Evolutionary conservation across 2,113 vertebrate species (phyloP).

Genomic region (Emydura subglobosa): DNA sequence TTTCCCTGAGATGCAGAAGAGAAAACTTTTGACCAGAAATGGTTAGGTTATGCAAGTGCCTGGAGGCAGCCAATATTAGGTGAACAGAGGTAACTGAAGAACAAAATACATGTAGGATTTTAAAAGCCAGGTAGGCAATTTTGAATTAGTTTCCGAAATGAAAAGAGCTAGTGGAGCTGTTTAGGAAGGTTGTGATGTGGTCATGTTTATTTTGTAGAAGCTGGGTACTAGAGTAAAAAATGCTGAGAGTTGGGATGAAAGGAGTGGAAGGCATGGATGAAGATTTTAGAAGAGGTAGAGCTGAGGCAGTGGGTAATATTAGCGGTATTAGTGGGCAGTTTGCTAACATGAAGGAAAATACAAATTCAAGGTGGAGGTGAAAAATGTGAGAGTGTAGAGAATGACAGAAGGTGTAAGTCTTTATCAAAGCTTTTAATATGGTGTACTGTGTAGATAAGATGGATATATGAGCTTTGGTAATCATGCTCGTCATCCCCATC

Average conservation of each 20-base stretch:
- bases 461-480: not conserved
- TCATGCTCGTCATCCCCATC: not conserved
- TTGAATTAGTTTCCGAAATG: not conserved
- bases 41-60: not conserved
- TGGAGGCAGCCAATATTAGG: not conserved
- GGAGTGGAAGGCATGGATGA: not conserved
- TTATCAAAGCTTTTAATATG: not conserved
- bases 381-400: not conserved
- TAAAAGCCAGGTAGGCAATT: not conserved
- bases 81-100: not conserved
- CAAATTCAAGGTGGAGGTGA: not conserved
- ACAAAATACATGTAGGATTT: not conserved
- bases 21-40: not conserved
- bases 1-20: not conserved
- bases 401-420: not conserved
- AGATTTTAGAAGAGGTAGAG: not conserved
- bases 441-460: not conserved
- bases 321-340: not conserved
- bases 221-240: fast-evolving
- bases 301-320: fast-evolving
- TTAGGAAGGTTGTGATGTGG: not conserved
- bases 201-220: not conserved
- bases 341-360: fast-evolving
- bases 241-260: fast-evolving
- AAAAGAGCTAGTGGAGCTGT: not conserved